These are phyloP conservation scores for Microcebus murinus DNA, from an alignment of 2,113 vertebrate species.

Conservation along the genomic window DNA sequence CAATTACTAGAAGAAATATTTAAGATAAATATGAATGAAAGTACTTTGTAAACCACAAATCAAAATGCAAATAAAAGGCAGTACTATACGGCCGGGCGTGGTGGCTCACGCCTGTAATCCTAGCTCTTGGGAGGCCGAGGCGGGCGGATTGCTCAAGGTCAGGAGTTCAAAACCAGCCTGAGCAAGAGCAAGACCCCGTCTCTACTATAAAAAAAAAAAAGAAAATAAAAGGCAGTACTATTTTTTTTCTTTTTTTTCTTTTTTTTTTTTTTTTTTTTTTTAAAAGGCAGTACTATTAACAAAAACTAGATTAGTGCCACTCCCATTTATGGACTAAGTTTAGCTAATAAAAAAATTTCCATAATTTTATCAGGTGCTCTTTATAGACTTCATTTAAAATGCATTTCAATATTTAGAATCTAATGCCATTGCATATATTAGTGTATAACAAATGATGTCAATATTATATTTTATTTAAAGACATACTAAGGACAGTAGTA, in stretches of 20 bases:
- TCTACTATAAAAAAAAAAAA: no score
- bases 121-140: no score
- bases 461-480: conserved; percentile 47
- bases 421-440: background rate
- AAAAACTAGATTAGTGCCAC: background rate
- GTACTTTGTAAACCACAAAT: conserved; percentile 23
- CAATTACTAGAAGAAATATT: background rate
- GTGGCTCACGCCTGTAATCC: no score
- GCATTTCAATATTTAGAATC: background rate
- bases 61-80: conserved; percentile 18
- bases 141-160: no score
- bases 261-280: no score
- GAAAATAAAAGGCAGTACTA: no score
- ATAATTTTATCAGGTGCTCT: conserved; percentile 11
- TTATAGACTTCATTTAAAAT: background rate
- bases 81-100: no score
- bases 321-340: background rate
- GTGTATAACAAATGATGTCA: background rate
- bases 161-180: no score
- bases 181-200: no score
- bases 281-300: background rate
- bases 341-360: background rate
- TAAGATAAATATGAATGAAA: conserved; percentile 8
- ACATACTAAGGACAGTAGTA: background rate
- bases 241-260: no score